phyloP scores from a whole-genome alignment of 2,113 vertebrate species.

The Nyctibius bracteatus region DNA sequence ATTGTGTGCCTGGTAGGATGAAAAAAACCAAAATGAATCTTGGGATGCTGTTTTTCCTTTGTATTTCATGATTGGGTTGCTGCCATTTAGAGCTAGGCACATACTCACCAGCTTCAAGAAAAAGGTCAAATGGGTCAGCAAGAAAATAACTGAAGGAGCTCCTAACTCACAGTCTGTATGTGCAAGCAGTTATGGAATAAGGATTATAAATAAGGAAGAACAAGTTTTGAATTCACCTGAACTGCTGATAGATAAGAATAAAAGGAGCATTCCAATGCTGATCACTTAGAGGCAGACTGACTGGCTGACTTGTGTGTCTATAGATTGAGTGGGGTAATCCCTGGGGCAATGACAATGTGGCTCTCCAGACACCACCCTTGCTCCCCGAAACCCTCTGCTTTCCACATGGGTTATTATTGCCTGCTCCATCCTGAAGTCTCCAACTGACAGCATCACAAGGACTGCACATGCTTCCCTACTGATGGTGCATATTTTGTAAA shows the following conservation, averaged over 20 bases:
- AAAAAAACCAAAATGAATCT: not conserved
- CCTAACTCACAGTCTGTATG: not conserved
- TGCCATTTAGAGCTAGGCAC: not conserved
- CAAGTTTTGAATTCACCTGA: not conserved
- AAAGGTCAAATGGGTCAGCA: not conserved
- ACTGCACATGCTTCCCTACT: not conserved
- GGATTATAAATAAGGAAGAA: not conserved
- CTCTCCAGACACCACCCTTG: not conserved
- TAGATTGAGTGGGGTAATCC: accelerated
- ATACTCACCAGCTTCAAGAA: not conserved
- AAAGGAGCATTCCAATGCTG: not conserved
- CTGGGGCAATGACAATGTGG: accelerated
- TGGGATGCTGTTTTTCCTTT: not conserved
- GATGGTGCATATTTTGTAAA: not conserved
- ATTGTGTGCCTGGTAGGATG: not conserved
- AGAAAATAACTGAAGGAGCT: not conserved
- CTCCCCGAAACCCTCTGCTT: not conserved
- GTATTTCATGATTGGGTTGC: not conserved
- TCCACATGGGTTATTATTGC: not conserved
- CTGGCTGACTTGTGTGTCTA: not conserved
- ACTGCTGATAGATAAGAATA: not conserved
- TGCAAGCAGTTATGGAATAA: not conserved
- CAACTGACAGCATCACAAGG: not conserved
- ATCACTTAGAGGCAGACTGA: not conserved
- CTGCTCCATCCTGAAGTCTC: not conserved